phyloP scores from a whole-genome alignment of 2,797 vertebrate genomes.

The Anas georgica region DNA sequence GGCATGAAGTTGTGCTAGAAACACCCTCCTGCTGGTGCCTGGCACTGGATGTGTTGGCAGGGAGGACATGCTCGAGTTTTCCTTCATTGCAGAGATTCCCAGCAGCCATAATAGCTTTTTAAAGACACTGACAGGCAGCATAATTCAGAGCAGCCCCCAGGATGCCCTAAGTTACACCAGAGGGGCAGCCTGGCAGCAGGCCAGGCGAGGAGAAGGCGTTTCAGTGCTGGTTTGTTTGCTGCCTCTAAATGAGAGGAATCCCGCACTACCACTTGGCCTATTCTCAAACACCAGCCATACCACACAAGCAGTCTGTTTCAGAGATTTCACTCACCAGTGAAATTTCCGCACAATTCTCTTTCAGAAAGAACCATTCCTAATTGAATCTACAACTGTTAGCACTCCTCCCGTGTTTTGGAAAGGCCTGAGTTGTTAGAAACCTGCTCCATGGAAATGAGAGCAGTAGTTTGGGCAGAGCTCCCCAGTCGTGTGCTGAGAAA shows the following conservation, averaged over 20 bases:
- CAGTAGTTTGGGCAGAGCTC: neutral
- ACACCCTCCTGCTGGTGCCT: conserved; percentile 50
- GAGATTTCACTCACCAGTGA: neutral
- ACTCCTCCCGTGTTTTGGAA: neutral
- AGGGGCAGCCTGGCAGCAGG: neutral
- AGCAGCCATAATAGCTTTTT: conserved; percentile 34
- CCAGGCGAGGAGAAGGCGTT: neutral
- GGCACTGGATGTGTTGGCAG: conserved; percentile 35
- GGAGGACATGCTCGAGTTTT: conserved; percentile 13
- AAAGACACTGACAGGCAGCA: conserved; percentile 35
- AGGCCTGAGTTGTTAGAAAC: neutral
- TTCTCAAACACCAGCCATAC: neutral
- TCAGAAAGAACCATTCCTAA: conserved; percentile 12
- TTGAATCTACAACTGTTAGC: neutral
- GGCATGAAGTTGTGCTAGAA: conserved; percentile 21
- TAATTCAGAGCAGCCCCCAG: neutral
- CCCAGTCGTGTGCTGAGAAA: neutral
- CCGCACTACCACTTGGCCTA: neutral
- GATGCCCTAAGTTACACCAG: neutral
- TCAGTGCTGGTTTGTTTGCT: neutral
- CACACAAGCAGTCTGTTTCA: conserved; percentile 9
- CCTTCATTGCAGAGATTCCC: neutral
- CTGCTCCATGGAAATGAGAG: neutral
- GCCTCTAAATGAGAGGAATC: neutral
- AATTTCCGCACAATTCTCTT: neutral